Base-by-base conservation (phyloP, 2,113 vertebrate genomes). In the Nothocercus nigrocapillus region DNA sequence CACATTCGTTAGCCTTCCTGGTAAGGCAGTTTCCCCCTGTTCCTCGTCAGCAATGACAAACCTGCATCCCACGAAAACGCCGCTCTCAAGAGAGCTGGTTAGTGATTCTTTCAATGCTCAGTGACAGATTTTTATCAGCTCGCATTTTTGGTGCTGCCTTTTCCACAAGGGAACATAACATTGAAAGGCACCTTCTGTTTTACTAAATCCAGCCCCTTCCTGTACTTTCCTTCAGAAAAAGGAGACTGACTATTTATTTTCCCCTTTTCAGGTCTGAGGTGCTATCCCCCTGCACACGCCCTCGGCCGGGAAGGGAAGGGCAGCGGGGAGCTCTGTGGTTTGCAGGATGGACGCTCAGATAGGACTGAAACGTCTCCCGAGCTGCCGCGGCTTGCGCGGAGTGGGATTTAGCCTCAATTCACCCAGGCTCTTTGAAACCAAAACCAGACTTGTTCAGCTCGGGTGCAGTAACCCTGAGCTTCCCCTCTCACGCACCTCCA, bases 271-370 rank as follows among this genome's bases (percentile, higher is more conserved):
- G 36, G 36, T 36, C 38, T 14, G 54, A 40, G 17, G 27, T 32
- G 27, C 54, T 19, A 38, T 21, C 36, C 70, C 54, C 49, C 69
- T 56, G 38, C 36, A 32, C n/a, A 21, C 30, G 28, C 28, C 70
- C 20, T n/a, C 20, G 32, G 24, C 44, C 44, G 16, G 36, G 38
- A 40, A 27, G 28, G 27, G 17, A 53, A 13, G 34, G 17, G 32
- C 16, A 36, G 25, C 24, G 11, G 34, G 70, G 27, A 28, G 27
- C 13, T 14, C 22, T 15, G n/a, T n/a, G 34, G 28, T 72, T 59
- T 61, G 19, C 27, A 13, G 0, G 0, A 9, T 1, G 1, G 54
- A 58, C 1, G 3, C 47, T 17, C 36, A 15, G 17, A 19, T 7
- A 17, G 34, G 36, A 56, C 36, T 15, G 28, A 28, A 86, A 63